Evolutionary conservation across 2,113 vertebrate genomes (phyloP).

Genomic region (Pelmatolapia mariae): DNA sequence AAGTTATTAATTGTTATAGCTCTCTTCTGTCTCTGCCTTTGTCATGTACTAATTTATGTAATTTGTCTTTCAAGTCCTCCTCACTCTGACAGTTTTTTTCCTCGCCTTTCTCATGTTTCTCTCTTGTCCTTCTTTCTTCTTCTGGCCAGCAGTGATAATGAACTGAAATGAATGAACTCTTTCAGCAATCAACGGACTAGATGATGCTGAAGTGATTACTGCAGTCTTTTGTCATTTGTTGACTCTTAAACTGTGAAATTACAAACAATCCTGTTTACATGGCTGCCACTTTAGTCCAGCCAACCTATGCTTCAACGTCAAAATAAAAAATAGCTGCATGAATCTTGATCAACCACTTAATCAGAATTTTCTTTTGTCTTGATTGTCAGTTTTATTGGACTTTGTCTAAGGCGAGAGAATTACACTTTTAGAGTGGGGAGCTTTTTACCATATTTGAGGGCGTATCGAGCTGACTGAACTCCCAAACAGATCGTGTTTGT

Average conservation of each 20-base stretch:
- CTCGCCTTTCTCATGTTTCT: not conserved
- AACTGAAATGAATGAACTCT: no score
- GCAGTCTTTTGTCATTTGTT: not conserved
- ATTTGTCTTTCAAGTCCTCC: constrained; percentile 1
- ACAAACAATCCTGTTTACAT: not conserved
- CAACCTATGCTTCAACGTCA: not conserved
- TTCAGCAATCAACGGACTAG: not conserved
- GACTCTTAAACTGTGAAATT: not conserved
- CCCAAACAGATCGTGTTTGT: not conserved
- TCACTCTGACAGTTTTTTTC: not conserved
- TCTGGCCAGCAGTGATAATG: constrained; percentile 10
- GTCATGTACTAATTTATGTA: not conserved
- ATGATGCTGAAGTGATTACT: not conserved
- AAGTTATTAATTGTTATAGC: constrained; percentile 7
- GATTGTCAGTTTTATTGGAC: not conserved
- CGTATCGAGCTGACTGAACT: not conserved
- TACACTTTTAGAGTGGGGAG: not conserved
- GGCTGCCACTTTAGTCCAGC: not conserved
- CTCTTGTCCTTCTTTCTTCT: not conserved
- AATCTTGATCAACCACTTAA: not conserved
- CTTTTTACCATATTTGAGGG: not conserved
- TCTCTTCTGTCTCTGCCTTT: not conserved
- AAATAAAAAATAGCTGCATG: not conserved
- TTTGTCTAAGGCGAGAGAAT: not conserved
- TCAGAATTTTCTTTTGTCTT: not conserved